Evolutionary conservation across 1,140 invertebrate genomes (phyloP), one percentile per base, ranked within the genome.

Genomic region (Heliconius melpomene): DNA sequence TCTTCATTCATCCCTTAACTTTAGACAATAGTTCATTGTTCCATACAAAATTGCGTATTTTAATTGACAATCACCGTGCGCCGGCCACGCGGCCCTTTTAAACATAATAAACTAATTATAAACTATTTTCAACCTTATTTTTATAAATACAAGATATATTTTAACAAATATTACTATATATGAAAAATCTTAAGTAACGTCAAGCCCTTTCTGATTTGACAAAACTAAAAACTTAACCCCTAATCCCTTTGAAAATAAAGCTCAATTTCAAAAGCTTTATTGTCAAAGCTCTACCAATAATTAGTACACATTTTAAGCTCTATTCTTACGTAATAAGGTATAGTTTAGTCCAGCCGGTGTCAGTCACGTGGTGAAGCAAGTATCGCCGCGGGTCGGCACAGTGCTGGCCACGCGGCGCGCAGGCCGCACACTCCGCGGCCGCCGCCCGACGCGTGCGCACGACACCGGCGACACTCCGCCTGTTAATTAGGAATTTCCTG

Each of bases 51-150:
- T 89, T 90, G 90, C 89, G 84, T 90, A 90, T 91, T 90, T 90
- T 93, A 93, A 94, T 94, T 93, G 92, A 83, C 83, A 82, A 86
- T 90, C 87, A 93, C 89, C 91, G 90, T 89, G 85, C 83, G 91
- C 86, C 89, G 74, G 91, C 79, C 92, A 93, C 92, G 91, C 88
- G 92, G 90, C 92, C 78, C 72, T 75, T 78, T 78, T 75, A 81
- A 74, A 81, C 23, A 66, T 74, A 76, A 32, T 72, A 72, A 73
- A 79, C 71, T 71, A 80, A 80, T 75, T 66, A 13, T 8, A 29
- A 29, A 66, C 60, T 13, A 66, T 26, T 66, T 66, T 74, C 54
- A 74, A 77, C 79, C 79, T 79, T 82, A 74, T n/a, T 29, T 1
- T 18, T 8, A 74, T 73, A 36, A 0, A 1, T 1, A 52, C 57